Percentiles rank a stretch among this genome's conserved stretches.
Evolutionary conservation across 64 coral and sea anemone genomes (phyloP).

Genomic region (Montipora efflorescens): DNA sequence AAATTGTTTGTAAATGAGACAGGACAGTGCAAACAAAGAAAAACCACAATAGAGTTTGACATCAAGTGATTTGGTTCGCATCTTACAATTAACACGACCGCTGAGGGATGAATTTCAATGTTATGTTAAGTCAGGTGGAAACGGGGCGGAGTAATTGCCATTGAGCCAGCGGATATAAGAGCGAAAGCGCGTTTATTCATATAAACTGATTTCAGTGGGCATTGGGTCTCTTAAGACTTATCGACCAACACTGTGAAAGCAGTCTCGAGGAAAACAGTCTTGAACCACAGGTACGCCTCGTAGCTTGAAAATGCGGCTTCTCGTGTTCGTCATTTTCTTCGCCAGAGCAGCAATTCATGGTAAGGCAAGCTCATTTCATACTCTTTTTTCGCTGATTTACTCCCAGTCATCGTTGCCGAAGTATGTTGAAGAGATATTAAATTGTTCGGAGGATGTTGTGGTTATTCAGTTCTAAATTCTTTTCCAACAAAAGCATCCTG

Average conservation of each 20-base stretch:
- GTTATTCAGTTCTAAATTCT: not conserved
- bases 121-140: conserved; percentile 32
- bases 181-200: not conserved
- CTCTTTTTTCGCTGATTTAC: not conserved
- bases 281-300: not conserved
- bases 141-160: conserved; percentile 40
- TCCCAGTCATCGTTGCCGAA: no score
- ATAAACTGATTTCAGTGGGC: conserved; percentile 44
- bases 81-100: not conserved
- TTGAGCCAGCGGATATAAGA: conserved; percentile 27
- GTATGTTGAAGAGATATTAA: no score
- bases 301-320: not conserved
- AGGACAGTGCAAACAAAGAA: conserved; percentile 17
- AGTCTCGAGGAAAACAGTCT: conserved; percentile 1
- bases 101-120: conserved; percentile 7
- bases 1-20: conserved; percentile 9
- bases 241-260: not conserved
- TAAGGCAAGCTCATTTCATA: not conserved
- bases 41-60: not conserved
- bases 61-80: not conserved
- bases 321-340: not conserved
- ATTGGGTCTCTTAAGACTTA: not conserved
- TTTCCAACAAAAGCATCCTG: not conserved
- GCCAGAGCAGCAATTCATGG: conserved; percentile 5
- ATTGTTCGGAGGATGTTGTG: not conserved